phyloP scores from a whole-genome alignment of 2,113 vertebrate genomes.

The Bujurquina vittata region DNA sequence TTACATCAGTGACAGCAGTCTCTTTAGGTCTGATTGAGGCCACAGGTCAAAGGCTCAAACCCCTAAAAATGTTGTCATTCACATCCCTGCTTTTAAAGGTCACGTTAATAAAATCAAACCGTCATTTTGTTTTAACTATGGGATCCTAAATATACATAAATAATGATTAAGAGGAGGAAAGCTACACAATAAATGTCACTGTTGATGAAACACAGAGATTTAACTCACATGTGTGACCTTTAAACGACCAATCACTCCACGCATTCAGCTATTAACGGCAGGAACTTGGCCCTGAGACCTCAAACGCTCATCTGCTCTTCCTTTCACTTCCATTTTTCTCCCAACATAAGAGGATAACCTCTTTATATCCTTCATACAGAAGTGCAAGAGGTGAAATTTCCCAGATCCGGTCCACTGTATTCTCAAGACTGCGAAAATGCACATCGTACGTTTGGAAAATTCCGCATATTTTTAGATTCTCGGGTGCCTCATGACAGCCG shows the following conservation, averaged over 20 bases:
- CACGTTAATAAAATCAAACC: slow-evolving; percentile 74
- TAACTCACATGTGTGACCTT: slow-evolving; percentile 67
- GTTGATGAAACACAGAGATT: slow-evolving; percentile 74
- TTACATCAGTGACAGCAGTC: slow-evolving; percentile 49
- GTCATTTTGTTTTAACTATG: slow-evolving; percentile 54
- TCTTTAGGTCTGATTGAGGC: slow-evolving; percentile 70
- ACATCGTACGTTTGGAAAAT: neutral
- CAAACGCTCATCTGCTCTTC: slow-evolving; percentile 38
- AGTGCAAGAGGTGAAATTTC: slow-evolving; percentile 29
- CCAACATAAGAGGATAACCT: slow-evolving; percentile 3
- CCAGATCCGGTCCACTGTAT: slow-evolving; percentile 15
- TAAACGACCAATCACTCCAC: slow-evolving; percentile 54
- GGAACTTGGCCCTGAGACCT: slow-evolving; percentile 51
- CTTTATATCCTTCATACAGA: slow-evolving; percentile 33
- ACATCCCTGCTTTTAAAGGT: slow-evolving; percentile 66
- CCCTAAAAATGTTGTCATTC: slow-evolving; percentile 69
- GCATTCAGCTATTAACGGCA: slow-evolving; percentile 56
- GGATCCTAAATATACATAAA: slow-evolving; percentile 73
- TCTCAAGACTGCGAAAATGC: neutral
- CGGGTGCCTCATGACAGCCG: neutral
- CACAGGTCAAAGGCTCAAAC: slow-evolving; percentile 68
- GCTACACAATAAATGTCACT: slow-evolving; percentile 72
- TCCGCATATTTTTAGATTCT: neutral
- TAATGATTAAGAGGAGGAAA: slow-evolving; percentile 71
- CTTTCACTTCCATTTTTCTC: slow-evolving; percentile 39